Base-by-base conservation (phyloP, 2,113 vertebrate genomes). In the Suncus etruscus region DNA sequence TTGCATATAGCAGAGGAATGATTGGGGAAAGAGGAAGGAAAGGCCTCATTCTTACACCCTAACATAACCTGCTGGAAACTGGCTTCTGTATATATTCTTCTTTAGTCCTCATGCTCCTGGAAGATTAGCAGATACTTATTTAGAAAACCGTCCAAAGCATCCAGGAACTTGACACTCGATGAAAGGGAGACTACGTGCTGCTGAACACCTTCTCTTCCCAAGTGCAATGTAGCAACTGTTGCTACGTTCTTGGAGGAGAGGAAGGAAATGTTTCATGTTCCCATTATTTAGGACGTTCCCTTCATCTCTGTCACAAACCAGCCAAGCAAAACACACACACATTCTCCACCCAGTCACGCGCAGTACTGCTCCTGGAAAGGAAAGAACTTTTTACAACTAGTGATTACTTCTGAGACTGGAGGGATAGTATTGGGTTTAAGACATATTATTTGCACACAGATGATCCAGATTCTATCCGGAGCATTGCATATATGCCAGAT, bases 81-180 rank as follows among this genome's bases (percentile, higher is more conserved):
- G 80, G 92, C 89, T 92, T 93, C 93, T 95, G 89, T 92, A 93
- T 51, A 63, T 83, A 89, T 89, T 89, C 66, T 90, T 32, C 69
- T 93, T 0, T 0, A 92, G 76, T 81, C 95, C 48, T 83, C 75
- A 29, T 87, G 84, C 65, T 84, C 72, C 68, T 90, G 78, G 83
- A 92, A 95, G 92, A 95, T 92, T 84, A 95, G 79, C 86, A 95
- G 92, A 90, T 89, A 80, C 93, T 93, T 91, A 93, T 76, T 93
- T 91, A 93, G 94, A 94, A 91, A 94, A 79, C 61, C 2, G 22
- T 75, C 86, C 61, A 70, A 31, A 82, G 83, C 81, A 54, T 89
- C 70, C 70, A 87, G 77, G 84, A 94, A 85, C 47, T 89, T 82
- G 81, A 95, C 86, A 89, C 88, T 91, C 69, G 93, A 22, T 45